Base-by-base conservation (phyloP, 2,888 invertebrate species). In the Heliconius hortense region DNA sequence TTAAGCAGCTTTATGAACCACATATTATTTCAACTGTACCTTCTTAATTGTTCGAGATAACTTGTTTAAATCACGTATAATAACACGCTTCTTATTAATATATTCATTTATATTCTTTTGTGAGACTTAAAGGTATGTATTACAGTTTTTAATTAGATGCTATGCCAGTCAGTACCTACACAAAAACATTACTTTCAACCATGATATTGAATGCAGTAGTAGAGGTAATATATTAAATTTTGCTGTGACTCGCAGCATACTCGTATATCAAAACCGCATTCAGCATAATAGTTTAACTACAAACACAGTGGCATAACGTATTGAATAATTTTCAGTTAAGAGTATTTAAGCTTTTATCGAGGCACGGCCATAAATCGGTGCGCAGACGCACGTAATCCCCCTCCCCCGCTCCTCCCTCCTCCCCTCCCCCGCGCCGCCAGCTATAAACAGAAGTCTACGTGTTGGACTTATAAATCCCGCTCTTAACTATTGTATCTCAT, bases 391-490 rank as follows among this genome's bases (percentile, higher is more conserved):
- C 85, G 86, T 91, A 91, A 91, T 91, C 92, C 90, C 89, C 90
- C 31, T 8, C 8, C 89, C 90, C 91, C 91, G 89, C 90, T 87
- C 88, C 90, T 88, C 88, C 92, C 90, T 89, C 90, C 21, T 18
- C 7, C 89, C 90, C 92, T 91, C 89, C 90, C 88, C 88, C 87
- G 88, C 88, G 88, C 91, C 89, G 87, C 88, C 87, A 88, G 91
- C 92, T 92, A 93, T 93, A 93, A 94, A 93, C 94, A 94, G 94
- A 92, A 93, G 94, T 93, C 93, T 93, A 92, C 94, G 93, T 94
- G 93, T 93, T 90, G 89, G 90, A 90, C 92, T 91, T 92, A 94
- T 94, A 94, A 93, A 94, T 94, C 93, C 91, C 93, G 90, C 86
- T 92, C 94, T 93, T 93, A 93, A 93, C 93, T 93, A 93, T 93